These are phyloP conservation scores for Platichthys flesus DNA, from an alignment of 2,113 vertebrate genomes.

Conservation along the genomic window DNA sequence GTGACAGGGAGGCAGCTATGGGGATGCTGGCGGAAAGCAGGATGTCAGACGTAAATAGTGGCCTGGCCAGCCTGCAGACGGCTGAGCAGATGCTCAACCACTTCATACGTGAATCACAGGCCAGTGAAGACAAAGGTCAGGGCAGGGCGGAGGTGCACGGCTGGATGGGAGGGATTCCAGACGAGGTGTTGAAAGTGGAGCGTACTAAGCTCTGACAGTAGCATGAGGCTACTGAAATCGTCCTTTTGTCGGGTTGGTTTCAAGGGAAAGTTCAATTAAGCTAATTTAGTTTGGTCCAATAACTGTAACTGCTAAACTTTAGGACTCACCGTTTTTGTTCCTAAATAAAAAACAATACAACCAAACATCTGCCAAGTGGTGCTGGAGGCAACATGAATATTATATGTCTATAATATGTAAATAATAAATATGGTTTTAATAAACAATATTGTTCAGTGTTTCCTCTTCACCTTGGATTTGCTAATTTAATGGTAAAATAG, in stretches of 20 bases:
- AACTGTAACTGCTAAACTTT: neutral
- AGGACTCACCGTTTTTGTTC: neutral
- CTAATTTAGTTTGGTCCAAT: neutral
- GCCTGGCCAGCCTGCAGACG: constrained; percentile 64
- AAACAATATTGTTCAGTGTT: neutral
- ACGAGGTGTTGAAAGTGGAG: constrained; percentile 63
- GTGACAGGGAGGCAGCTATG: constrained; percentile 11
- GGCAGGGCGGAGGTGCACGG: constrained; percentile 42
- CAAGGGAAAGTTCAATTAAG: neutral
- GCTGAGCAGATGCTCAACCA: constrained; percentile 76
- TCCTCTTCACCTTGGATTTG: neutral
- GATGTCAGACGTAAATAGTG: constrained; percentile 22
- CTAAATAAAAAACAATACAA: neutral
- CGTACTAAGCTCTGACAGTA: constrained; percentile 64
- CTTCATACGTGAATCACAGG: constrained; percentile 63
- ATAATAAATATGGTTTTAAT: neutral
- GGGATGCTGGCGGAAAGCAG: constrained; percentile 9
- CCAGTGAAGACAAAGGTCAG: constrained; percentile 28
- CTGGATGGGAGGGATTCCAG: constrained; percentile 52
- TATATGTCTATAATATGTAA: neutral
- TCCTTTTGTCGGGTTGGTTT: neutral
- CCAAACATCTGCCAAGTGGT: neutral
- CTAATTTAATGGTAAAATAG: neutral
- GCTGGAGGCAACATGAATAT: neutral
- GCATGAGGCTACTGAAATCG: constrained; percentile 15